These are phyloP conservation scores for Diloba caeruleocephala DNA, from an alignment of 2,888 invertebrate species.

Conservation along the genomic window DNA sequence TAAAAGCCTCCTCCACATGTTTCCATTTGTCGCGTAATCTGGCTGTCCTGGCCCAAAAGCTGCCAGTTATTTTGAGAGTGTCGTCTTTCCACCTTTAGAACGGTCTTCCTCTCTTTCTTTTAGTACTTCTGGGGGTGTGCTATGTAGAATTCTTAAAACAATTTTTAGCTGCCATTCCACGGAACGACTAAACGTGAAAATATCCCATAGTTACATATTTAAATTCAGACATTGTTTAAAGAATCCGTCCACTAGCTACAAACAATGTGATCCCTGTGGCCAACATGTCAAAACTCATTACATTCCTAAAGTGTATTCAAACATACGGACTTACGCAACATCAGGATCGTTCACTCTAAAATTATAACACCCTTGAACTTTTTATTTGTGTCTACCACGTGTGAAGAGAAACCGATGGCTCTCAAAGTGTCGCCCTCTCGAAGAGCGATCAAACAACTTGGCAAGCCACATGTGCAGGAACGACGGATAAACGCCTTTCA, in stretches of 20 bases:
- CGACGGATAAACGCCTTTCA: conserved; percentile 1
- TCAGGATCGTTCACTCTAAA: conserved; percentile 36
- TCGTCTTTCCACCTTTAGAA: too few relatives aligned
- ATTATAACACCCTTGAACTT: conserved; percentile 48
- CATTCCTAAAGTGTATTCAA: conserved; percentile 26
- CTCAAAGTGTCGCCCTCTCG: conserved; percentile 13
- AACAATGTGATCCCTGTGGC: conserved; percentile 14
- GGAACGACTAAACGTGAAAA: too few relatives aligned
- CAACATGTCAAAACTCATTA: conserved; percentile 33
- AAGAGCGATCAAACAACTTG: conserved; percentile 6
- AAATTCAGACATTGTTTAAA: conserved; percentile 3
- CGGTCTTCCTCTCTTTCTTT: too few relatives aligned
- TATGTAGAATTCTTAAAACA: too few relatives aligned
- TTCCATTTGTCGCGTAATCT: too few relatives aligned
- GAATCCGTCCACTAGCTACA: conserved; percentile 14
- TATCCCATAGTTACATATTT: not conserved
- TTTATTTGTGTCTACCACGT: conserved; percentile 44
- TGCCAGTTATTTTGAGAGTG: too few relatives aligned
- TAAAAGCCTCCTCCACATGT: too few relatives aligned
- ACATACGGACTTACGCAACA: conserved; percentile 29
- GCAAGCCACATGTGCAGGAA: conserved; percentile 20
- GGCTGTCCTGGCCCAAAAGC: too few relatives aligned
- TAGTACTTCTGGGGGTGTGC: too few relatives aligned
- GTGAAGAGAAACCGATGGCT: conserved; percentile 7
- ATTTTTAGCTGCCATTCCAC: too few relatives aligned